A percentile compares a stretch with the other conserved stretches of the same genome.
Conservation (phyloP, 1,140 invertebrate species). For the Anoplophora glabripennis region DNA sequence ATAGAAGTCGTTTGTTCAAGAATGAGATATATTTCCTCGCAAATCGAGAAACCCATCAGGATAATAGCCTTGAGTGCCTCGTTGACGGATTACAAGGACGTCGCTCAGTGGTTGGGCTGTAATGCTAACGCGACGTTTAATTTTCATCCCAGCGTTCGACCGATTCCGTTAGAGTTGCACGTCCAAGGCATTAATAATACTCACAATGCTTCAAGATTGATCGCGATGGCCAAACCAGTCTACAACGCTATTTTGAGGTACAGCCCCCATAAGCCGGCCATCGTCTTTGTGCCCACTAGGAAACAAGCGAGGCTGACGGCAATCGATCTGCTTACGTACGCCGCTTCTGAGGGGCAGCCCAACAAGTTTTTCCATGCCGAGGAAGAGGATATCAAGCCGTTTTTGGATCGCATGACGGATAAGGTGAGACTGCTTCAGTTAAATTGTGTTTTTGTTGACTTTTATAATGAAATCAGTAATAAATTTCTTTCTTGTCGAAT, state of each 20-base stretch:
- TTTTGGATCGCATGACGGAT: slow-evolving; percentile 82
- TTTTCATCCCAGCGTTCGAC: slow-evolving; percentile 96
- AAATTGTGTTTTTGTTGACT: background rate
- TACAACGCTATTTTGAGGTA: slow-evolving; percentile 92
- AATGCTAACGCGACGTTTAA: slow-evolving; percentile 92
- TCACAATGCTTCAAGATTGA: slow-evolving; percentile 91
- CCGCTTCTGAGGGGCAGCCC: slow-evolving; percentile 81
- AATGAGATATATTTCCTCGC: slow-evolving; percentile 89
- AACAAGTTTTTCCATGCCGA: slow-evolving; percentile 86
- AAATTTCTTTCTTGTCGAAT: background rate
- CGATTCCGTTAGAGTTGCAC: slow-evolving; percentile 91
- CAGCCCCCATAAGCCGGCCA: slow-evolving; percentile 83
- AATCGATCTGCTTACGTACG: slow-evolving; percentile 91
- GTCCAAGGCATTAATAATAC: slow-evolving; percentile 98
- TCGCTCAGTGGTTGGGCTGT: slow-evolving; percentile 96
- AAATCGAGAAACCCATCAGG: slow-evolving; percentile 89
- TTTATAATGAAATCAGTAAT: background rate
- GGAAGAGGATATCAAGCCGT: slow-evolving; percentile 82
- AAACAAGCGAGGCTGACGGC: slow-evolving; percentile 92
- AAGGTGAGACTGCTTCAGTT: slow-evolving; percentile 55
- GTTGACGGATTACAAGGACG: slow-evolving; percentile 91
- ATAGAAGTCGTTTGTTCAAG: slow-evolving; percentile 96
- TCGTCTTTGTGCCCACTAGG: slow-evolving; percentile 95
- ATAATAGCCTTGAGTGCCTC: slow-evolving; percentile 96
- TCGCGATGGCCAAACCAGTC: slow-evolving; percentile 96